Conservation (phyloP, 2,888 invertebrate genomes). For the Cordylochernes scorpioides region DNA sequence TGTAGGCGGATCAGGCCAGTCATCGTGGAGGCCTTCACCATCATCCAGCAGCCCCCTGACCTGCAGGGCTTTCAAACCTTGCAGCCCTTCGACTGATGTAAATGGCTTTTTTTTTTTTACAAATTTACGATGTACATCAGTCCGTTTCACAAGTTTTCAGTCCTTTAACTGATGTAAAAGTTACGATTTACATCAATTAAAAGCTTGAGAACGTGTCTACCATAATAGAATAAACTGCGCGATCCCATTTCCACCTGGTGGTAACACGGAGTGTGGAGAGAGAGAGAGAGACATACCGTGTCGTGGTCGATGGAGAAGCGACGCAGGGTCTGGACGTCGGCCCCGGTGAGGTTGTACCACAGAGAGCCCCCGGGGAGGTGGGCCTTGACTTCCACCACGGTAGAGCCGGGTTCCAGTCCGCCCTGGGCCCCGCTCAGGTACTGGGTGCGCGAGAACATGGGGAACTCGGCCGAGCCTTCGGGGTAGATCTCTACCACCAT, state of each 20-base stretch:
- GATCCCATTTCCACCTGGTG: too few relatives aligned
- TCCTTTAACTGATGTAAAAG: neutral
- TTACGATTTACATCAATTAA: too few relatives aligned
- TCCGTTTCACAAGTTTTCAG: neutral
- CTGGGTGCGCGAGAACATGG: slow-evolving; percentile 15
- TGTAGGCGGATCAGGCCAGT: too few relatives aligned
- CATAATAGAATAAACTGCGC: too few relatives aligned
- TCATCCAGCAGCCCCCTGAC: too few relatives aligned
- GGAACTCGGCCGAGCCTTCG: slow-evolving; percentile 2
- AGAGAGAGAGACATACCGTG: slow-evolving; percentile 10
- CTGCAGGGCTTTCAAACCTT: too few relatives aligned
- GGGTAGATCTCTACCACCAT: neutral
- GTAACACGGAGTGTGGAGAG: too few relatives aligned
- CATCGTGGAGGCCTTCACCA: too few relatives aligned
- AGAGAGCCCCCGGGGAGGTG: slow-evolving; percentile 14
- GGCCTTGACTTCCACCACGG: slow-evolving; percentile 14
- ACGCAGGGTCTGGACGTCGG: slow-evolving; percentile 10
- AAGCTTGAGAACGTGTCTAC: too few relatives aligned
- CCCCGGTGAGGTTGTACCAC: slow-evolving; percentile 15
- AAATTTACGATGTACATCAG: slow-evolving; percentile 1
- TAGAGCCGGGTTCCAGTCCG: slow-evolving; percentile 14
- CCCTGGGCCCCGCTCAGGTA: slow-evolving; percentile 15
- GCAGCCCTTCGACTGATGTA: too few relatives aligned
- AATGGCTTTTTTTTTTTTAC: too few relatives aligned
- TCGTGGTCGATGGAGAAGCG: slow-evolving; percentile 15